A percentile compares a stretch with the other conserved stretches of the same genome.
Evolutionary conservation across 2,113 vertebrate genomes (phyloP).

Genomic region (Misgurnus anguillicaudatus): DNA sequence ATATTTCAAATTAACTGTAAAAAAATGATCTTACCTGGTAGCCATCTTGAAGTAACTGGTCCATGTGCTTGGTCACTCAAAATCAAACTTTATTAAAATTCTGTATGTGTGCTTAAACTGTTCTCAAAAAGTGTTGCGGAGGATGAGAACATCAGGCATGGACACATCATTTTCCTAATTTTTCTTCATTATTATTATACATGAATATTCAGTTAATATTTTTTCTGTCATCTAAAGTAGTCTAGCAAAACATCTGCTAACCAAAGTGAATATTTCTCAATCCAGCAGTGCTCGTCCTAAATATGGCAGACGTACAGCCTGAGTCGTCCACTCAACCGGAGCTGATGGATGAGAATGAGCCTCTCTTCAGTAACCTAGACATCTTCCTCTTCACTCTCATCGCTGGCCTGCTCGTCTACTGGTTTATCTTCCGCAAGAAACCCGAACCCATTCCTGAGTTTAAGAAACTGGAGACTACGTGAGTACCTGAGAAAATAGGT

Average conservation of each 20-base stretch:
- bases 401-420: constrained; percentile 84
- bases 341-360: constrained; percentile 69
- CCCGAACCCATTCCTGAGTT: constrained; percentile 87
- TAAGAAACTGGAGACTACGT: constrained; percentile 80
- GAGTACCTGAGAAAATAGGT: constrained; percentile 58
- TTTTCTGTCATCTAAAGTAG: too few relatives aligned
- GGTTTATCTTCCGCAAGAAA: constrained; percentile 91
- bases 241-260: not conserved
- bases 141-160: too few relatives aligned
- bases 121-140: too few relatives aligned
- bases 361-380: constrained; percentile 84
- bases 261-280: not conserved
- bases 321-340: constrained; percentile 61
- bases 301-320: constrained; percentile 69
- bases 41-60: too few relatives aligned
- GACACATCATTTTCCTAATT: too few relatives aligned
- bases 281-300: constrained; percentile 39
- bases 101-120: too few relatives aligned
- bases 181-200: too few relatives aligned
- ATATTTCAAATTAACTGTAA: too few relatives aligned
- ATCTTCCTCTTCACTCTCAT: constrained; percentile 88
- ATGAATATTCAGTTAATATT: too few relatives aligned
- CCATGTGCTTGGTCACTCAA: too few relatives aligned
- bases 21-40: too few relatives aligned
- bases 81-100: too few relatives aligned